Evolutionary conservation across 2,888 invertebrate species (phyloP).

Genomic region (Leptarthrus brevirostris): DNA sequence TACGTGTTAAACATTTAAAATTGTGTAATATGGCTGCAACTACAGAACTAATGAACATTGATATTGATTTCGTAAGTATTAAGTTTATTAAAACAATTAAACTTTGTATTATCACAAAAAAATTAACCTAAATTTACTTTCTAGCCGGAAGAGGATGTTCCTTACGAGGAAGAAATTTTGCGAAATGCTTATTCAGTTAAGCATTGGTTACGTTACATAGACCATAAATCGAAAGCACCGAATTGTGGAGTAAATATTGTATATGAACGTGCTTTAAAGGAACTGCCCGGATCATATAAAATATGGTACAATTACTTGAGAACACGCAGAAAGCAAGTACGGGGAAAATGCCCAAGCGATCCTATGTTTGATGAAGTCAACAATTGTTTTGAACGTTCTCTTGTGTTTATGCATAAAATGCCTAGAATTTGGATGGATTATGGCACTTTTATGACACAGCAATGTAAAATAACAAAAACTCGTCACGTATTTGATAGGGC

Average conservation of each 20-base stretch:
- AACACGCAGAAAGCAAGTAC: constrained; percentile 84
- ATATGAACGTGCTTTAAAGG: constrained; percentile 95
- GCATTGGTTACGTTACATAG: constrained; percentile 98
- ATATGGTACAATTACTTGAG: constrained; percentile 97
- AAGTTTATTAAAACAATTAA: too few species aligned
- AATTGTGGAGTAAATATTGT: constrained; percentile 88
- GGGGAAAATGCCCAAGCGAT: constrained; percentile 85
- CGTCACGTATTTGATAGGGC: constrained; percentile 95
- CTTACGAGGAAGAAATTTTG: constrained; percentile 98
- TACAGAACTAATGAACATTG: constrained; percentile 36
- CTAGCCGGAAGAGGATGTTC: constrained; percentile 92
- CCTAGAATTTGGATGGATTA: constrained; percentile 99
- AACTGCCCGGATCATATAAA: constrained; percentile 97
- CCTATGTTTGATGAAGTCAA: constrained; percentile 92
- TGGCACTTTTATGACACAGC: constrained; percentile 90
- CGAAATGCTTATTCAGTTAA: constrained; percentile 97
- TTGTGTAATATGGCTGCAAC: not conserved
- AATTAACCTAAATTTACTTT: constrained; percentile 60
- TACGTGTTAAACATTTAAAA: not conserved
- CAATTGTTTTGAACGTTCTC: constrained; percentile 94
- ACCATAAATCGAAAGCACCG: constrained; percentile 89
- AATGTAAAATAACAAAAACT: constrained; percentile 90
- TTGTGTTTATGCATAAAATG: constrained; percentile 99
- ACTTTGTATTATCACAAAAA: too few species aligned
- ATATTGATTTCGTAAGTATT: constrained; percentile 54